Conservation (phyloP, 2,797 vertebrate genomes). For the Oreonectes daqikongensis region DNA sequence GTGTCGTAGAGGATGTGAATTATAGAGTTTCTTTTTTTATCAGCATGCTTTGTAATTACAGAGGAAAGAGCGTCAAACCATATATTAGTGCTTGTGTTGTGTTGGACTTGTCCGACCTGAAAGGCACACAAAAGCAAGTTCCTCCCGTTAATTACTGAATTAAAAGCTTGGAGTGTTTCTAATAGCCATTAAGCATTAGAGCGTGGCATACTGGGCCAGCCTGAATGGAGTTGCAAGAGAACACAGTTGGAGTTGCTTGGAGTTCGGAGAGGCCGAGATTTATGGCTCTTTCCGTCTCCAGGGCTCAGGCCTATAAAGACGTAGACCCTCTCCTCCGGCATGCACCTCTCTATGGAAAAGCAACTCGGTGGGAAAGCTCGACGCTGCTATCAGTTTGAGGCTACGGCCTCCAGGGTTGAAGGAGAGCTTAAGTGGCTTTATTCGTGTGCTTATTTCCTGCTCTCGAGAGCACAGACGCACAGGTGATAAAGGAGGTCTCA, state of each 20-base stretch:
- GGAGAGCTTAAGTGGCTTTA: conserved; percentile 33
- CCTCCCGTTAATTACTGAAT: conserved; percentile 16
- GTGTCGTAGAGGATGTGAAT: conserved; percentile 37
- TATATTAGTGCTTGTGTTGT: conserved; percentile 36
- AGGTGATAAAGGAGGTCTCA: conserved; percentile 33
- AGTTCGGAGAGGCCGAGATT: conserved; percentile 68
- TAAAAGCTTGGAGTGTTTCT: conserved; percentile 47
- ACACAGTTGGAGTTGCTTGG: conserved; percentile 49
- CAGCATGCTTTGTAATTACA: conserved; percentile 37
- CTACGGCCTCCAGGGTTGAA: conserved; percentile 38
- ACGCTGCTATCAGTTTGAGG: conserved; percentile 62
- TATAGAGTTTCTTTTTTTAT: conserved; percentile 42
- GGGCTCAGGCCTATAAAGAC: conserved; percentile 70
- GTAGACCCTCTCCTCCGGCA: conserved; percentile 65
- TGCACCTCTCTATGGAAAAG: conserved; percentile 68
- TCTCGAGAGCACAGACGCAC: conserved; percentile 17
- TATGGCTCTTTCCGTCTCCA: conserved; percentile 70
- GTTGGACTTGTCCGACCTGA: conserved; percentile 20
- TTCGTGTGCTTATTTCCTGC: conserved; percentile 16
- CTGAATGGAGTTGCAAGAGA: conserved; percentile 35
- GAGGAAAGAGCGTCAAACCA: conserved; percentile 23
- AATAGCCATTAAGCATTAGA: conserved; percentile 55
- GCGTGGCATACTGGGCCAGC: conserved; percentile 44
- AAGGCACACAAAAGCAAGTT: conserved; percentile 27
- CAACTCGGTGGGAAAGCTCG: conserved; percentile 66